Base-by-base conservation (phyloP, 2,888 invertebrate genomes). In the Silvanus unidentatus region DNA sequence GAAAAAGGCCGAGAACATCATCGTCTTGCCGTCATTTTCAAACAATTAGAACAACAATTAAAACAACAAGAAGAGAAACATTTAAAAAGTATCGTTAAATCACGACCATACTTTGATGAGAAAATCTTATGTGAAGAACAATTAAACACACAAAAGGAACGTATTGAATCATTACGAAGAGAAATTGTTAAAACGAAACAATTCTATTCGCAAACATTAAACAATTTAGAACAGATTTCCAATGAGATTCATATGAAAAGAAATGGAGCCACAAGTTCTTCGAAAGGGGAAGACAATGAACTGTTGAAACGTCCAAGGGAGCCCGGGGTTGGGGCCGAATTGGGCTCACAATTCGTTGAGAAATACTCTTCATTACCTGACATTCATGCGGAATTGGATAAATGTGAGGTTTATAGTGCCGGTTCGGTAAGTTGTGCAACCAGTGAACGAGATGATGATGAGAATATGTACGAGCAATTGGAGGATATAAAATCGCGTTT, bases 41-140 rank as follows among this genome's bases (percentile, higher is more conserved):
- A 88, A 55, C 79, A 84, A 12, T 84, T 91, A 10, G 90, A 93
- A 69, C 81, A 83, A 65, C 87, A 84, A 75, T 81, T 88, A 35
- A 83, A 88, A 57, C 80, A 84, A 60, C 69, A 91, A 16, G 92
- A 94, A 69, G 90, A 91, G 55, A 86, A 86, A 60, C 77, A 89
- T 44, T 85, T 84, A 55, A 81, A 86, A 43, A 86, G 83, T 63
- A 92, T 95, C 41, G 77, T 82, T 29, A 94, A 92, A 70, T 88
- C 95, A 1, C 81, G 91, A 45, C 81, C 88, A 0, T 96, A 95
- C 69, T 95, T 95, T 65, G 94, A 95, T 52, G 86, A 92, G 69
- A 93, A 91, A 73, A 81, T 84, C 62, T 77, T 88, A 10, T 89
- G 92, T 58, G 88, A 94, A 66, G 84, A 87, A 60, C 89, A 91